Evolutionary conservation across 1,140 invertebrate genomes (phyloP).

Genomic region (Pseudobourletiella spinata): DNA sequence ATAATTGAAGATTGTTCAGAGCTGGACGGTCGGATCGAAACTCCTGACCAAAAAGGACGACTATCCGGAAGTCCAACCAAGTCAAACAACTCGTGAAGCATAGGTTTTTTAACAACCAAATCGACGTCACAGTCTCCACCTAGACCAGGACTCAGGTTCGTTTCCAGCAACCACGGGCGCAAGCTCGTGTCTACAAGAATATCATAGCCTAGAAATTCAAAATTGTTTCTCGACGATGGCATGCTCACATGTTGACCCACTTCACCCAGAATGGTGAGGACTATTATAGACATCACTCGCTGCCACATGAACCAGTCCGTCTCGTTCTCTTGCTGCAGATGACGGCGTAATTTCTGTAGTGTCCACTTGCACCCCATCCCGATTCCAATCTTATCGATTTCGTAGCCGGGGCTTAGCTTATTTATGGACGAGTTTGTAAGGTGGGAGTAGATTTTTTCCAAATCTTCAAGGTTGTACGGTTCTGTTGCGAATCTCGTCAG

Average conservation of each 20-base stretch:
- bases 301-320: constrained; percentile 70
- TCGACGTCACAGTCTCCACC: constrained; percentile 71
- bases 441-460: constrained; percentile 79
- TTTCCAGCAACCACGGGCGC: constrained; percentile 82
- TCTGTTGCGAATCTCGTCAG: constrained; percentile 74
- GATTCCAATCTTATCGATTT: constrained; percentile 65
- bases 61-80: constrained; percentile 60
- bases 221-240: constrained; percentile 54
- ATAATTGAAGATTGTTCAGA: neutral
- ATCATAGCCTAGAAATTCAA: constrained; percentile 88
- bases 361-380: constrained; percentile 71
- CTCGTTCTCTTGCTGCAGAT: constrained; percentile 57
- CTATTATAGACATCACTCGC: constrained; percentile 59
- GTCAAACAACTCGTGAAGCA: constrained; percentile 75
- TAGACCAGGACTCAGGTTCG: constrained; percentile 74
- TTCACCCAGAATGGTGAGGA: constrained; percentile 52
- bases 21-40: neutral
- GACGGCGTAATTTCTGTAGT: constrained; percentile 65
- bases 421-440: constrained; percentile 80
- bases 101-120: constrained; percentile 66
- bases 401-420: constrained; percentile 66
- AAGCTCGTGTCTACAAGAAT: constrained; percentile 74
- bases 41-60: neutral
- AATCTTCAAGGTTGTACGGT: constrained; percentile 70
- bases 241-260: neutral